Conservation (phyloP, 1,140 invertebrate species). For the Eupeodes corollae region DNA sequence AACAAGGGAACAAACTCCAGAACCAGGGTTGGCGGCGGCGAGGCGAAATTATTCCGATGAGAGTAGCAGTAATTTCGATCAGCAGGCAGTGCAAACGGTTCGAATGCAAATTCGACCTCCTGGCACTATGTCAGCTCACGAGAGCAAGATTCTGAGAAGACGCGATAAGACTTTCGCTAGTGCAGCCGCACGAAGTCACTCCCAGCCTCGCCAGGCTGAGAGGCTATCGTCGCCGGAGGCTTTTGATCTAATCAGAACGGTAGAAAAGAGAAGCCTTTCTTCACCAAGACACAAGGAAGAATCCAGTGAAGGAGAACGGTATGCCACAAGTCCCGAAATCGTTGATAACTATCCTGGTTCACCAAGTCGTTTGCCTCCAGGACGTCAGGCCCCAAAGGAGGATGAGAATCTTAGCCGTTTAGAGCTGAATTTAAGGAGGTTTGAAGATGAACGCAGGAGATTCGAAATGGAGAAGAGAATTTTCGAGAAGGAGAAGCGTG, state of each 20-base stretch:
- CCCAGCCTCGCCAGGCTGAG: slow-evolving; percentile 37
- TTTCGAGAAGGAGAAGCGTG: slow-evolving; percentile 32
- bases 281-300: slow-evolving; percentile 31
- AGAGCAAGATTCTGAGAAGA: slow-evolving; percentile 32
- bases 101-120: slow-evolving; percentile 31
- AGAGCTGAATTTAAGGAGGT: slow-evolving; percentile 29
- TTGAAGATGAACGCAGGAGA: slow-evolving; percentile 32
- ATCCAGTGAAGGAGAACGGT: slow-evolving; percentile 28
- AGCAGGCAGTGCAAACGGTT: slow-evolving; percentile 16
- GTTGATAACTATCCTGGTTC: background rate
- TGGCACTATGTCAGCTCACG: slow-evolving; percentile 23
- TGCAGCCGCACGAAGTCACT: slow-evolving; percentile 35
- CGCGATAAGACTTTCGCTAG: slow-evolving; percentile 26
- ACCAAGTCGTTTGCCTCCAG: background rate
- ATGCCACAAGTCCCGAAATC: slow-evolving; percentile 8
- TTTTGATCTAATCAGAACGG: slow-evolving; percentile 16
- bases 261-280: slow-evolving; percentile 29
- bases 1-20: slow-evolving; percentile 46
- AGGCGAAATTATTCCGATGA: slow-evolving; percentile 3
- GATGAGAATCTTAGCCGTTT: slow-evolving; percentile 20
- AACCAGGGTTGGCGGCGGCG: slow-evolving; percentile 29
- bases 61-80: slow-evolving; percentile 5
- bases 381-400: background rate
- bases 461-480: slow-evolving; percentile 33
- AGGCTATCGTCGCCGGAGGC: slow-evolving; percentile 23